These are phyloP conservation scores for Lamellibrachia columna DNA, from an alignment of 2,888 invertebrate species.

Conservation along the genomic window DNA sequence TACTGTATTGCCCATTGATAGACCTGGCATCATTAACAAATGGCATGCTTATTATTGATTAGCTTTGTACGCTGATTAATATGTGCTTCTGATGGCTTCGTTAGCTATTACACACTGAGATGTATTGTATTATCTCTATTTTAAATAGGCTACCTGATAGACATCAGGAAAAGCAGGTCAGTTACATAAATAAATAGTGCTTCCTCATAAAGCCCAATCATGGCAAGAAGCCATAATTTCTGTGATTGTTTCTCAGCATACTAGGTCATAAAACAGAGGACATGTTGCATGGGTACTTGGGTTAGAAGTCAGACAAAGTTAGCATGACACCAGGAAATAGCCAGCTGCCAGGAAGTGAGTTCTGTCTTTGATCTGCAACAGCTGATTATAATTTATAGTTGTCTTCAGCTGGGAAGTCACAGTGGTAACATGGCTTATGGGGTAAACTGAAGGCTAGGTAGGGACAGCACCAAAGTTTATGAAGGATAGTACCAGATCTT, in stretches of 20 bases:
- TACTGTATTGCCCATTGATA: background rate
- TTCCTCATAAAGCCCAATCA: background rate
- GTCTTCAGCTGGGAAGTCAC: background rate
- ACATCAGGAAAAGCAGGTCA: background rate
- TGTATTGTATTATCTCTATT: constrained; percentile 4
- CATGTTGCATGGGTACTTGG: background rate
- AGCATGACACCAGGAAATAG: background rate
- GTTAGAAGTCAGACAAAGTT: background rate
- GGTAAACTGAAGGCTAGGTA: background rate
- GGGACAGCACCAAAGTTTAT: background rate
- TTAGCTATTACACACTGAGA: background rate
- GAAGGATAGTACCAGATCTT: background rate
- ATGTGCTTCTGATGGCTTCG: background rate
- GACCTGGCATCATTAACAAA: background rate
- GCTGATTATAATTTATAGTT: background rate
- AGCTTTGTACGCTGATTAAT: background rate
- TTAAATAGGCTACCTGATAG: background rate
- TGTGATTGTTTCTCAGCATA: background rate
- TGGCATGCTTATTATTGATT: background rate
- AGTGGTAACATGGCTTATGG: background rate
- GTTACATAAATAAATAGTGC: background rate
- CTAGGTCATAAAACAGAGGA: background rate
- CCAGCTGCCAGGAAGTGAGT: background rate
- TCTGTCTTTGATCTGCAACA: background rate
- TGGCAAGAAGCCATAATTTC: background rate